Evolutionary conservation across 2,113 vertebrate genomes (phyloP).

Genomic region (Cygnus buccinator): DNA sequence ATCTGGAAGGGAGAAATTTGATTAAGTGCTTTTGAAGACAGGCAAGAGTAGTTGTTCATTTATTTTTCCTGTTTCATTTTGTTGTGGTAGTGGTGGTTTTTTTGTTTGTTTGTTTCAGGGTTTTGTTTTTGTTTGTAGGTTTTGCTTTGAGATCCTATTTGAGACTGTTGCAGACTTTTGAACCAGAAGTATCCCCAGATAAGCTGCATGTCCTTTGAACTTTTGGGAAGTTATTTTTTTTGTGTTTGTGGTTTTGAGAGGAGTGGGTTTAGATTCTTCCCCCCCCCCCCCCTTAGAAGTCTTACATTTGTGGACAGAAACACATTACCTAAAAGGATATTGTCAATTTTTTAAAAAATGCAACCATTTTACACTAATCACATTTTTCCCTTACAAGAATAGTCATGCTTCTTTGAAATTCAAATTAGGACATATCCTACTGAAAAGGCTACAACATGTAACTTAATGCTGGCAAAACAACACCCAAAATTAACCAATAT

Average conservation of each 20-base stretch:
- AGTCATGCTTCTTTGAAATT: not conserved
- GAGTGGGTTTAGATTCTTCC: not conserved
- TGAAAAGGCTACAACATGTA: not conserved
- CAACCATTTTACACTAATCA: not conserved
- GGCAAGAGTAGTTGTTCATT: not conserved
- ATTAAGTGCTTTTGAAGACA: not conserved
- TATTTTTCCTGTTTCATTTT: not conserved
- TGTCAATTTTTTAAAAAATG: not conserved
- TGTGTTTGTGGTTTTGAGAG: not conserved
- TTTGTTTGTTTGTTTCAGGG: not conserved
- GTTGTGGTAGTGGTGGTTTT: not conserved
- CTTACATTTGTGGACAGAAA: constrained; percentile 60
- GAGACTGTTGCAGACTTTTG: not conserved
- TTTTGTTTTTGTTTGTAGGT: fast-evolving
- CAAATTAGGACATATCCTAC: not conserved
- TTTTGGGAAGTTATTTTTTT: not conserved
- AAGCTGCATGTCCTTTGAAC: constrained; percentile 41
- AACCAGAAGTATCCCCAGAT: constrained; percentile 49
- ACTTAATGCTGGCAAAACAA: not conserved
- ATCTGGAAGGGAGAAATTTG: not conserved
- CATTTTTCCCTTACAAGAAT: not conserved
- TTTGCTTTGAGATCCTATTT: not conserved
- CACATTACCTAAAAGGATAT: constrained; percentile 64
- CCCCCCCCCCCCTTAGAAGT: not conserved
- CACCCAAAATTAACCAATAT: not conserved